Evolutionary conservation across 2,888 invertebrate species (phyloP).

Genomic region (Leistus spinibarbis): DNA sequence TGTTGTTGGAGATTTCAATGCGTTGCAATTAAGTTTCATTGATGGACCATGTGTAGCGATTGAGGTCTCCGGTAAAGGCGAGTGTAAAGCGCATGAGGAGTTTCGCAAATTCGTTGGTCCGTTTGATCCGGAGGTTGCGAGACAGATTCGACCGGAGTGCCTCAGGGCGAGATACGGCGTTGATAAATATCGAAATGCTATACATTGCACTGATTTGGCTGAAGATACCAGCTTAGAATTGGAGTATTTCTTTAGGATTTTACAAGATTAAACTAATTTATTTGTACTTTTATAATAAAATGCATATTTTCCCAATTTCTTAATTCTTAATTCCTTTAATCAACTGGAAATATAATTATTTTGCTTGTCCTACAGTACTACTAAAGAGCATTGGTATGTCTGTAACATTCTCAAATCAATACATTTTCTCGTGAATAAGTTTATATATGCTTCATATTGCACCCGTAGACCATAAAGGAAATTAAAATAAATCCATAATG

Average conservation of each 20-base stretch:
- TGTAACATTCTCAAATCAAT: no score
- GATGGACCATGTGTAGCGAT: conserved; percentile 86
- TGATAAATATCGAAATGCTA: conserved; percentile 82
- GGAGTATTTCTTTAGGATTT: conserved; percentile 80
- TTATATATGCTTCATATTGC: no score
- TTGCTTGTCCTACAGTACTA: no score
- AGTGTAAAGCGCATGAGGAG: conserved; percentile 66
- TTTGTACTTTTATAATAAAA: no score
- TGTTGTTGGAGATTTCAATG: conserved; percentile 76
- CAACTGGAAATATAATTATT: no score
- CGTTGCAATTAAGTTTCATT: conserved; percentile 82
- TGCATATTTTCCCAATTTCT: no score
- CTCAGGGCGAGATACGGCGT: conserved; percentile 84
- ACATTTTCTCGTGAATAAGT: no score
- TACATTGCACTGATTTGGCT: conserved; percentile 92
- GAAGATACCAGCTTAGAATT: conserved; percentile 86
- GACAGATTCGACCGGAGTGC: conserved; percentile 81
- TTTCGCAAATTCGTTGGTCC: conserved; percentile 90
- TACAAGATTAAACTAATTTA: conserved; percentile 50
- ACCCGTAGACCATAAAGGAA: no score
- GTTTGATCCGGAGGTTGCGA: conserved; percentile 88
- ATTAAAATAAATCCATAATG: no score
- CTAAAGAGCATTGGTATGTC: no score
- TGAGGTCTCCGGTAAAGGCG: conserved; percentile 75
- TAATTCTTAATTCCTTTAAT: no score